Conservation (phyloP, 1,140 invertebrate species). For the Dendroctonus ponderosae region DNA sequence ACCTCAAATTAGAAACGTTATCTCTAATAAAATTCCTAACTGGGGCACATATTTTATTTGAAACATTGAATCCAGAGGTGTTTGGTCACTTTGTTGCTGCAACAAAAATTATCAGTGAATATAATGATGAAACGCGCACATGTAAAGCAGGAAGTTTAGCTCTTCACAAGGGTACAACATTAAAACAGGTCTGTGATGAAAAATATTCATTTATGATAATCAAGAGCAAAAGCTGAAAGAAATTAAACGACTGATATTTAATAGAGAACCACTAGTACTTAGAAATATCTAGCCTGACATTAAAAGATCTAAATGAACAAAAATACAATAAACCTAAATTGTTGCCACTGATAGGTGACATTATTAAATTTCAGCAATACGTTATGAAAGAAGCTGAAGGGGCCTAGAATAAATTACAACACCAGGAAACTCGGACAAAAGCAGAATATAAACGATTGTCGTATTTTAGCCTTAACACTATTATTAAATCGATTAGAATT, state of each 20-base stretch:
- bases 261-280: slow-evolving; percentile 33
- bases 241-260: slow-evolving; percentile 34
- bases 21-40: slow-evolving; percentile 33
- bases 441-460: slow-evolving; percentile 14
- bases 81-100: slow-evolving; percentile 36
- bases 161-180: slow-evolving; percentile 33
- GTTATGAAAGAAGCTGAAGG: slow-evolving; percentile 24
- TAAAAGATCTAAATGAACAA: slow-evolving; percentile 38
- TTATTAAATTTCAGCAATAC: slow-evolving; percentile 35
- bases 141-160: slow-evolving; percentile 37
- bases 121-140: slow-evolving; percentile 24
- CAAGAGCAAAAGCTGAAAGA: slow-evolving; percentile 28
- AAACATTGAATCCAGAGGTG: slow-evolving; percentile 33
- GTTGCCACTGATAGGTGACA: slow-evolving; percentile 28
- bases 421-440: slow-evolving; percentile 12
- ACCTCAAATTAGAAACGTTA: slow-evolving; percentile 27
- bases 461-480: slow-evolving; percentile 26
- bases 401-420: slow-evolving; percentile 14
- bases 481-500: slow-evolving; percentile 35
- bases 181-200: slow-evolving; percentile 35
- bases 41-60: slow-evolving; percentile 5
- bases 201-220: slow-evolving; percentile 20
- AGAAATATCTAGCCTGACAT: slow-evolving; percentile 35
- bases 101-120: slow-evolving; percentile 35
- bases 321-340: slow-evolving; percentile 35